Evolutionary conservation across 2,797 vertebrate genomes (phyloP).

Genomic region (Halcyon smyrnensis): DNA sequence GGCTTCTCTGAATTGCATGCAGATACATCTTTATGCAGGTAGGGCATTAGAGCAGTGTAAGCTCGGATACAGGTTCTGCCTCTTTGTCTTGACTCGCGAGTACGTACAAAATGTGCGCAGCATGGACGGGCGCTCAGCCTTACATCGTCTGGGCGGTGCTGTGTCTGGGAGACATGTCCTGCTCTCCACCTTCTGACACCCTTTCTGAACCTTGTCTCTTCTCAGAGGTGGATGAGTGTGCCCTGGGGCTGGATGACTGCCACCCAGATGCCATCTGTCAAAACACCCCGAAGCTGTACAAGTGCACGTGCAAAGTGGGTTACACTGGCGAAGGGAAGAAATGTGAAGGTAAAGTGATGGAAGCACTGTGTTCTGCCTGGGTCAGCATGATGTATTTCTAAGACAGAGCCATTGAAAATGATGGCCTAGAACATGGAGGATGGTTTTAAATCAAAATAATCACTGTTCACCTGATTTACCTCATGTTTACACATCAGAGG

Average conservation of each 20-base stretch:
- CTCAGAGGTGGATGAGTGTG: constrained; percentile 88
- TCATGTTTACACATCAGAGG: neutral
- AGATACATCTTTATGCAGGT: neutral
- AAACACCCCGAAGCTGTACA: constrained; percentile 90
- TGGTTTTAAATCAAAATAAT: neutral
- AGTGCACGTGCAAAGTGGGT: constrained; percentile 93
- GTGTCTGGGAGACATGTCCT: rapidly evolving
- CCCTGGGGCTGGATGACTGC: constrained; percentile 91
- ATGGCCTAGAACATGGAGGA: neutral
- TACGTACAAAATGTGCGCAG: rapidly evolving
- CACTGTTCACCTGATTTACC: neutral
- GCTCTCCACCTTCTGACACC: neutral
- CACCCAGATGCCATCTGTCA: constrained; percentile 96
- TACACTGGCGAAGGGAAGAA: constrained; percentile 92
- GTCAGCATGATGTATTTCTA: neutral
- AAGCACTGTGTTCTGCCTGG: neutral
- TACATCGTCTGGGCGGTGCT: rapidly evolving
- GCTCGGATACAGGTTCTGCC: neutral
- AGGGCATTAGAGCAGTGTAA: neutral
- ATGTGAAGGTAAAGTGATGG: constrained; percentile 86
- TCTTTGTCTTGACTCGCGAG: neutral
- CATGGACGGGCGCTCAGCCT: neutral
- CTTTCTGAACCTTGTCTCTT: constrained; percentile 29
- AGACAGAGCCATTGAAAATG: neutral
- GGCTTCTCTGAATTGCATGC: neutral